These are phyloP conservation scores for Phycodurus eques DNA, from an alignment of 2,113 vertebrate genomes.

Conservation along the genomic window DNA sequence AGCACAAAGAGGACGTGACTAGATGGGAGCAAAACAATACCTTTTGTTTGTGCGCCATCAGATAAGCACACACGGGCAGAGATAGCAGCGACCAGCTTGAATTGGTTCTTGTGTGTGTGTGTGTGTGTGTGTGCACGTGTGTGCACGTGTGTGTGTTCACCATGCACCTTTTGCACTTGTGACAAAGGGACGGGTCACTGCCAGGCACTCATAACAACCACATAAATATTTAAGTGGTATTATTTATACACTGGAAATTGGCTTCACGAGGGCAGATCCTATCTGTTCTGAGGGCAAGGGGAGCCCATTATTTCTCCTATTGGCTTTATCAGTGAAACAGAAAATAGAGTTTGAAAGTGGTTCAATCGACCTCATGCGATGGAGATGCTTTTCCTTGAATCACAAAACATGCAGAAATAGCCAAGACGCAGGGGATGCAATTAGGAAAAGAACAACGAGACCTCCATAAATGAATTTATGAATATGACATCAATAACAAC, in stretches of 20 bases:
- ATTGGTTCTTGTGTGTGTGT: slow-evolving; percentile 33
- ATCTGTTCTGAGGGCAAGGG: slow-evolving; percentile 50
- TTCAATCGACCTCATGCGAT: slow-evolving; percentile 10
- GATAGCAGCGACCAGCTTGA: slow-evolving; percentile 15
- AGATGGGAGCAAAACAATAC: slow-evolving; percentile 16
- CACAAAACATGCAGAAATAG: slow-evolving; percentile 1
- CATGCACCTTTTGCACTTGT: slow-evolving; percentile 35
- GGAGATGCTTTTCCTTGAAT: neutral
- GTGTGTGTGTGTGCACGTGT: slow-evolving; percentile 6
- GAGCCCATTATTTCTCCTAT: slow-evolving; percentile 17
- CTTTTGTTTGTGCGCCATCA: slow-evolving; percentile 27
- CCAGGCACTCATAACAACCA: slow-evolving; percentile 64
- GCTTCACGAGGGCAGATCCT: slow-evolving; percentile 64
- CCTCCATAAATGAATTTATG: neutral
- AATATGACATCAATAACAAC: slow-evolving; percentile 5
- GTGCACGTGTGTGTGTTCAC: slow-evolving; percentile 3
- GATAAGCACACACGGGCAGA: slow-evolving; percentile 15
- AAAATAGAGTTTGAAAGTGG: slow-evolving; percentile 25
- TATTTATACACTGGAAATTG: slow-evolving; percentile 77
- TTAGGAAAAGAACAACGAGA: slow-evolving; percentile 3
- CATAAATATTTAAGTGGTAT: slow-evolving; percentile 73
- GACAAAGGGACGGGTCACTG: slow-evolving; percentile 56
- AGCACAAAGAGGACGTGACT: slow-evolving; percentile 7
- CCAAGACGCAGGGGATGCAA: neutral
- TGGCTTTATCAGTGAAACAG: slow-evolving; percentile 41